A percentile compares a stretch with the other conserved stretches of the same genome.
Evolutionary conservation across 2,113 vertebrate species (phyloP).

Genomic region (Pithys albifrons): DNA sequence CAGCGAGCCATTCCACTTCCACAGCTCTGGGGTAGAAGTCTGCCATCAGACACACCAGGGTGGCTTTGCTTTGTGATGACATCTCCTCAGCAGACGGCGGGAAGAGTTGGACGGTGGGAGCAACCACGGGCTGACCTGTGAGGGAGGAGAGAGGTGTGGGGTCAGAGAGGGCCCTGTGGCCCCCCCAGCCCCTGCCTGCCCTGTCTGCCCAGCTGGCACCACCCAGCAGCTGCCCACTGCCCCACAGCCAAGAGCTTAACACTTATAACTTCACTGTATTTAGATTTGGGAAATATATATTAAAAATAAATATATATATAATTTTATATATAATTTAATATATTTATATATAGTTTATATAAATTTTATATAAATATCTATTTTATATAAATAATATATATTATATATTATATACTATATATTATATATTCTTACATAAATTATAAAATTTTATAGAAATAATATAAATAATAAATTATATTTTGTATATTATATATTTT

Average conservation of each 20-base stretch:
- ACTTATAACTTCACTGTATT: no score
- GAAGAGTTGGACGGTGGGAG: neutral
- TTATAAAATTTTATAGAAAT: neutral
- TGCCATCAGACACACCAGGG: slow-evolving; percentile 24
- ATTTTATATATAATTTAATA: no score
- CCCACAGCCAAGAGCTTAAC: neutral
- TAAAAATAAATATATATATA: no score
- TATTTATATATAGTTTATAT: no score
- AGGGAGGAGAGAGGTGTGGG: rapidly evolving
- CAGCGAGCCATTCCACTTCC: neutral
- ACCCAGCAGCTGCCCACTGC: neutral
- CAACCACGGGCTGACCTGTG: rapidly evolving
- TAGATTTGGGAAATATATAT: neutral
- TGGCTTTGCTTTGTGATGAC: neutral
- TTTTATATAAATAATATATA: no score
- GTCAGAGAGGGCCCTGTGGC: neutral
- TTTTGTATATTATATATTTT: no score
- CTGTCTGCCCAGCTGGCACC: neutral
- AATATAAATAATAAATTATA: no score
- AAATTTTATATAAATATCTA: neutral
- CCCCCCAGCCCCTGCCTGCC: neutral
- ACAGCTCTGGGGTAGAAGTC: neutral
- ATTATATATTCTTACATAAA: neutral
- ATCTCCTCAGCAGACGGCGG: rapidly evolving
- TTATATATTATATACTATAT: neutral